Evolutionary conservation across 2,888 invertebrate genomes (phyloP), one percentile per base, ranked within the genome.

Genomic region (Molorchus minor): DNA sequence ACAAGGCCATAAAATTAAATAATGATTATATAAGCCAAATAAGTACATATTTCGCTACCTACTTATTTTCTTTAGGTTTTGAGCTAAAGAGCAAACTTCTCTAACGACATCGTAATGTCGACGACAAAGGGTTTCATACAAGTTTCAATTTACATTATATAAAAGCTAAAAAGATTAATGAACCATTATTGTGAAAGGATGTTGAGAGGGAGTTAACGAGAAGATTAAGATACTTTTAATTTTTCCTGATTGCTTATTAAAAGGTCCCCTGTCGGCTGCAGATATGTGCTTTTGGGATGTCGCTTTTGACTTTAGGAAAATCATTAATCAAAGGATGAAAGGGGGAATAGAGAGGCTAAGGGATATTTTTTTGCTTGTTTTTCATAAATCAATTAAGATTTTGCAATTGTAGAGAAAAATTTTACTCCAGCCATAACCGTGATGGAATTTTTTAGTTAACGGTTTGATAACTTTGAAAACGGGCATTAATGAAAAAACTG

Each of bases 161-260:
- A 52, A 52, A 52, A 52, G 40, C 52, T 52, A 12, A 30, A 33
- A 33, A 52, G 52, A 52, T 52, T 52, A 52, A 52, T 52, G 52
- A 41, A 41, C 52, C 52, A 52, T 52, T n/a, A n/a, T n/a, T 52
- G 52, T 52, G 29, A 30, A 36, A 25, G 52, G 41, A 41, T 30
- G 30, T 41, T 30, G 52, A 52, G 52, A 41, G 36, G 52, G 16
- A 36, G 52, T 41, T 52, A 52, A 52, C 52, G 40, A 52, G 40
- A 52, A 29, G 41, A 52, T 52, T 30, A 21, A 52, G 52, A 41
- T 40, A 52, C 52, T 41, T 52, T 52, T 52, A 52, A 52, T 52
- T 49, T 41, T 52, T 30, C 30, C 20, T 52, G 52, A 52, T 52
- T 52, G 30, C 30, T 52, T 52, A 52, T 52, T 52, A 52, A 41